These are phyloP conservation scores for Disparrhopalites patrizii DNA, from an alignment of 2,888 invertebrate genomes.

Conservation along the genomic window DNA sequence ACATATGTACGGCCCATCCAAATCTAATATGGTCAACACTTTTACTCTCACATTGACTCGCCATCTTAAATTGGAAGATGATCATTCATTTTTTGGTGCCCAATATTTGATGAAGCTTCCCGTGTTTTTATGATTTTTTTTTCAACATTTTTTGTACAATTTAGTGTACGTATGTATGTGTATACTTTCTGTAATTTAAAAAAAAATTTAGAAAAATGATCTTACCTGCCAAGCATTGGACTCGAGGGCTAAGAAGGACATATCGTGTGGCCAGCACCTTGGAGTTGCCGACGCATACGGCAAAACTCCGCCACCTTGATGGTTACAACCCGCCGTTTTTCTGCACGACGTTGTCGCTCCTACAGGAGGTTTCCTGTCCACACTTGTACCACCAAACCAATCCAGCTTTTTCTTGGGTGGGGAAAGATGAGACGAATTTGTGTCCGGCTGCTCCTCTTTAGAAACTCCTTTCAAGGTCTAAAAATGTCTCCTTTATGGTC, in stretches of 20 bases:
- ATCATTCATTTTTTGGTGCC: neutral
- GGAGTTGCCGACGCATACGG: constrained; percentile 42
- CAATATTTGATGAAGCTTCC: neutral
- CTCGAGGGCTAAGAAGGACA: constrained; percentile 47
- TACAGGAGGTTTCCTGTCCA: constrained; percentile 33
- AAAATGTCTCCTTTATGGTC: too few relatives aligned
- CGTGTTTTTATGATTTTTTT: neutral
- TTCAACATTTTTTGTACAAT: neutral
- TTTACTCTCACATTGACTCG: neutral
- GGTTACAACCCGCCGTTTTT: constrained; percentile 46
- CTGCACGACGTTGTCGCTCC: constrained; percentile 34
- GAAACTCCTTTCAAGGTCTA: neutral
- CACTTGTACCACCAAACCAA: constrained; percentile 37
- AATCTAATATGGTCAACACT: neutral
- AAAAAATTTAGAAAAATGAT: neutral
- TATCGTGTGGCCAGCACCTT: constrained; percentile 48
- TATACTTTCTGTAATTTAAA: neutral
- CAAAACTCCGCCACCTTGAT: constrained; percentile 41
- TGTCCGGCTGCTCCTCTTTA: neutral
- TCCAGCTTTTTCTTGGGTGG: constrained; percentile 29
- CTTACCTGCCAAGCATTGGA: constrained; percentile 48
- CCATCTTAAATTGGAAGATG: neutral
- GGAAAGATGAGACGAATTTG: neutral
- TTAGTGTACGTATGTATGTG: too few relatives aligned
- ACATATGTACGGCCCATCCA: too few relatives aligned